Conservation (phyloP, 2,797 vertebrate genomes). For the Chrysocyon brachyurus region DNA sequence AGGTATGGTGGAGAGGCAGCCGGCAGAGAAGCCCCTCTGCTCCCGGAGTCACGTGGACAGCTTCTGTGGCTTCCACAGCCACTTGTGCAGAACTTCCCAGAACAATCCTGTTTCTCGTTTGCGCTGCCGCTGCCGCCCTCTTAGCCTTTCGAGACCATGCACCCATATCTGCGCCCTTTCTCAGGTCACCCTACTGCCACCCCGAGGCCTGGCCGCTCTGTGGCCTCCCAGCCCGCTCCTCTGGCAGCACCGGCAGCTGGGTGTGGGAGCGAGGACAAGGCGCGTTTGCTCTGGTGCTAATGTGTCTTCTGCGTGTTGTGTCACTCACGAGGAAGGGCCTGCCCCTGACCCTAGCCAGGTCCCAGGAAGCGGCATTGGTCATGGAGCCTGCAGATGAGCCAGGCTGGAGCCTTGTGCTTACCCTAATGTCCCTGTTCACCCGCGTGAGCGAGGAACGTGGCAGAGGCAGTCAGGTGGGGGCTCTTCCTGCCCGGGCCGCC, state of each 20-base stretch:
- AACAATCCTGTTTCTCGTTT: background rate
- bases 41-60: rapidly evolving
- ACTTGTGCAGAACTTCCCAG: background rate
- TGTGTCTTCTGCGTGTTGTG: too few relatives aligned
- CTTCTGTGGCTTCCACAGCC: background rate
- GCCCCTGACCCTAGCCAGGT: background rate
- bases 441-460: background rate
- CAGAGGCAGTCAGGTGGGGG: too few relatives aligned
- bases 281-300: background rate
- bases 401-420: background rate
- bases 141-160: background rate
- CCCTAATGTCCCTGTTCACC: background rate
- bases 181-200: too few relatives aligned
- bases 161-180: background rate
- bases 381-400: background rate
- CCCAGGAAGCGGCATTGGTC: background rate
- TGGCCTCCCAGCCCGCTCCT: rapidly evolving
- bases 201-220: background rate
- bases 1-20: rapidly evolving
- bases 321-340: rapidly evolving
- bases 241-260: rapidly evolving
- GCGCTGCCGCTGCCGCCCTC: background rate
- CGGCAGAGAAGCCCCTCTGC: background rate
- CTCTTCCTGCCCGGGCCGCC: background rate
- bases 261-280: background rate